phyloP scores from a whole-genome alignment of 2,113 vertebrate species.

The Puma concolor region DNA sequence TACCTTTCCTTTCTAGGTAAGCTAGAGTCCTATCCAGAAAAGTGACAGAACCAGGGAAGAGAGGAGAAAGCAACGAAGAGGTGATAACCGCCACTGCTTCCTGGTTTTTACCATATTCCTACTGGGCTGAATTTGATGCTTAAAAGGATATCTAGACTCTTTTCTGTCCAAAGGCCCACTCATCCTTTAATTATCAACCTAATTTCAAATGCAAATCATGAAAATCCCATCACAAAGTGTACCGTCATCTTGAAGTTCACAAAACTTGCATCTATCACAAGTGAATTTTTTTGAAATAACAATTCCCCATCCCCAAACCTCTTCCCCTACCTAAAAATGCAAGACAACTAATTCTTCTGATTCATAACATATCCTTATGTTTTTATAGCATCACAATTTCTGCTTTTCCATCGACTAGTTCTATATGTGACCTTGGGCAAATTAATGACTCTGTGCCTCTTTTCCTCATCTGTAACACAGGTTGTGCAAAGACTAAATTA shows the following conservation, averaged over 20 bases:
- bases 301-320: not conserved
- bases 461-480: not conserved
- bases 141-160: not conserved
- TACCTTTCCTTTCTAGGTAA: not conserved
- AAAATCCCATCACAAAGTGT: not conserved
- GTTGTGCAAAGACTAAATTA: not conserved
- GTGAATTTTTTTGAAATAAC: not conserved
- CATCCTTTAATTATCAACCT: not conserved
- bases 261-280: not conserved
- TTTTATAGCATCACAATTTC: not conserved
- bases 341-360: not conserved
- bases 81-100: not conserved
- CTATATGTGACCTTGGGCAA: not conserved
- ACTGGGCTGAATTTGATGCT: not conserved
- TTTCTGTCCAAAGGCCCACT: not conserved
- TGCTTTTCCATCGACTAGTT: not conserved
- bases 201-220: constrained; percentile 24
- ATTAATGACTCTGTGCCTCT: not conserved
- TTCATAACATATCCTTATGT: not conserved
- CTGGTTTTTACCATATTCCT: not conserved
- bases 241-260: not conserved
- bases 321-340: not conserved
- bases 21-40: not conserved
- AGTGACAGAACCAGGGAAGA: not conserved
- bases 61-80: not conserved